A percentile compares a stretch with the other conserved stretches of the same genome.
phyloP scores from a whole-genome alignment of 2,888 invertebrate species.

The Drosophila anomalata region DNA sequence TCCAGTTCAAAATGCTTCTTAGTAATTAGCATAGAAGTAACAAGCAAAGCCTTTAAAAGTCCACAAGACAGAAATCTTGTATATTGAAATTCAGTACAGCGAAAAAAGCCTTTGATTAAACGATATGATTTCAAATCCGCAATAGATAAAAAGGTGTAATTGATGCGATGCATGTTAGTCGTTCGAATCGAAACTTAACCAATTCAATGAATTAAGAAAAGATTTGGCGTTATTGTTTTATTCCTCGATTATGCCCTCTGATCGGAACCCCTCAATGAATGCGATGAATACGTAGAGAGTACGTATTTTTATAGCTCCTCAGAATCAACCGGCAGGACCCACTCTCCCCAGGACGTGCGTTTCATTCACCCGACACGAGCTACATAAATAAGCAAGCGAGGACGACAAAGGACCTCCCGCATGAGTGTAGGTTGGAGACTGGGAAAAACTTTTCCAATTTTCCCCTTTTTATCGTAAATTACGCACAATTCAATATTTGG shows the following conservation, averaged over 20 bases:
- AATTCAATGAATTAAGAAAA: conserved; percentile 4
- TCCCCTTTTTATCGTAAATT: conserved; percentile 82
- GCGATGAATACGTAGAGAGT: conserved; percentile 77
- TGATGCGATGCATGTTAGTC: background rate
- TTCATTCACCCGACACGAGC: conserved; percentile 63
- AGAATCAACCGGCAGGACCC: background rate
- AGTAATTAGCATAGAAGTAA: no score
- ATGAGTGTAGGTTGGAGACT: conserved; percentile 27
- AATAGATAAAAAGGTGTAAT: background rate
- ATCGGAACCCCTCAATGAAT: conserved; percentile 47
- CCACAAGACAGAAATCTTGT: background rate
- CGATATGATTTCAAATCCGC: background rate
- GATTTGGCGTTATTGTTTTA: conserved; percentile 3
- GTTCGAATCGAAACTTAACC: background rate
- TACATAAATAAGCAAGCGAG: conserved; percentile 73
- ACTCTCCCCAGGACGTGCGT: conserved; percentile 56
- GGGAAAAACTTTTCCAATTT: conserved; percentile 79
- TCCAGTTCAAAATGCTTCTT: no score
- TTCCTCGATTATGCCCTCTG: background rate
- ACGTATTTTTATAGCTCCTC: conserved; percentile 65
- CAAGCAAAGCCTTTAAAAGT: no score
- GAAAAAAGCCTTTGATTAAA: background rate
- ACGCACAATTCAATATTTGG: conserved; percentile 80
- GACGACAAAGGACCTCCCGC: conserved; percentile 39
- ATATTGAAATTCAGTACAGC: background rate